Evolutionary conservation across 2,797 vertebrate genomes (phyloP).

Genomic region (Coracias cyanogaster): DNA sequence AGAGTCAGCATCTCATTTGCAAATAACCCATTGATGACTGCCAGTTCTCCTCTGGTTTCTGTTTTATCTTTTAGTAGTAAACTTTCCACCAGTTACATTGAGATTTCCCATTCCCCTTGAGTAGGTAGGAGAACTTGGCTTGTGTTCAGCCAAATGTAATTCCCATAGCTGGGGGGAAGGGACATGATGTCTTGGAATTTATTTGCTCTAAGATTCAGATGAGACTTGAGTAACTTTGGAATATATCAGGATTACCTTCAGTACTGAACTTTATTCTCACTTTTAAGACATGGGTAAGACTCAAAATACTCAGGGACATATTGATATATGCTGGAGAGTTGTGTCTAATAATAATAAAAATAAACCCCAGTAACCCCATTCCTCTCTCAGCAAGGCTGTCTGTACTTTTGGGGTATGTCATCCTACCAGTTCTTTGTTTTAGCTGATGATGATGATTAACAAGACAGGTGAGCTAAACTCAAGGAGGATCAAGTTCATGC

Average conservation of each 20-base stretch:
- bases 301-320: not conserved
- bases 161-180: slow-evolving; percentile 45
- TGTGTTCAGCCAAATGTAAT: slow-evolving; percentile 30
- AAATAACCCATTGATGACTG: not conserved
- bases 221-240: not conserved
- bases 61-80: not conserved
- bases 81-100: not conserved
- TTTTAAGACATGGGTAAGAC: not conserved
- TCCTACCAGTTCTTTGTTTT: not conserved
- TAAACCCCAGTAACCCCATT: not conserved
- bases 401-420: not conserved
- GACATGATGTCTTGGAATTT: not conserved
- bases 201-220: not conserved
- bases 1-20: not conserved
- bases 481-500: not conserved
- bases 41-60: not conserved
- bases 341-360: not conserved
- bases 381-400: not conserved
- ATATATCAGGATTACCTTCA: not conserved
- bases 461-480: not conserved
- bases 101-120: slow-evolving; percentile 51
- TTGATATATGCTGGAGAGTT: not conserved
- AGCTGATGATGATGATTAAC: not conserved
- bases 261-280: not conserved
- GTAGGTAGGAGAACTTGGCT: slow-evolving; percentile 50